Base-by-base conservation (phyloP, 1,140 invertebrate species). In the Coenobita brevimanus region DNA sequence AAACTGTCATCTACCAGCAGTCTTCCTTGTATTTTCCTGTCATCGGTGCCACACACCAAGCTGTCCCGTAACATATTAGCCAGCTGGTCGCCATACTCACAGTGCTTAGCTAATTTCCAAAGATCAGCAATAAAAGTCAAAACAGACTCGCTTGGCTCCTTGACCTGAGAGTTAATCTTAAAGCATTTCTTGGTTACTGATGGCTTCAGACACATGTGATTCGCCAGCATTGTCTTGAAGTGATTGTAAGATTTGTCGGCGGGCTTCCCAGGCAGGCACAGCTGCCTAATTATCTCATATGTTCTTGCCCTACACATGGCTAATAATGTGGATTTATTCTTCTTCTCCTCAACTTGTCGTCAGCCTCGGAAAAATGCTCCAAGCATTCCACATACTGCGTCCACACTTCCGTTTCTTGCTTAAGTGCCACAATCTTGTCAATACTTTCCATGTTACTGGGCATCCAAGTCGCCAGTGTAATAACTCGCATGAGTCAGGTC, bases 261-360 rank as follows among this genome's bases (percentile, higher is more conserved):
- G 3, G 69, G 30, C 33, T 73, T 73, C 3, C 6, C 69, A 2
- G 69, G 69, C 21, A 73, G n/a, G 69, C 69, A 73, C 8, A 36
- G 30, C 24, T 15, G 38, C 69, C 69, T 2, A 4, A 13, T 73
- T 36, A 73, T 30, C 69, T 13, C 69, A 17, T 73, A 73, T 24
- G 69, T 73, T 73, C 69, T 73, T 73, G n/a, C 69, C 69, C 69
- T 36, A 73, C 69, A 73, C 69, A 73, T 36, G 69, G 69, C 69
- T 30, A 73, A 73, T 36, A 73, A 13, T 30, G 69, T 73, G n/a
- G 69, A 8, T 36, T n/a, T n/a, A n/a, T 73, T 13, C 27, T 73
- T 73, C 69, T 73, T 36, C 36, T 73, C 69, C 69, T 30, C 69
- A 36, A 73, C 36, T n/a, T n/a, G 21, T 17, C 69, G 69, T 73